Percentiles rank a stretch among this genome's conserved stretches.
Evolutionary conservation across 2,113 vertebrate genomes (phyloP).

Genomic region (Copsychus sechellarum): DNA sequence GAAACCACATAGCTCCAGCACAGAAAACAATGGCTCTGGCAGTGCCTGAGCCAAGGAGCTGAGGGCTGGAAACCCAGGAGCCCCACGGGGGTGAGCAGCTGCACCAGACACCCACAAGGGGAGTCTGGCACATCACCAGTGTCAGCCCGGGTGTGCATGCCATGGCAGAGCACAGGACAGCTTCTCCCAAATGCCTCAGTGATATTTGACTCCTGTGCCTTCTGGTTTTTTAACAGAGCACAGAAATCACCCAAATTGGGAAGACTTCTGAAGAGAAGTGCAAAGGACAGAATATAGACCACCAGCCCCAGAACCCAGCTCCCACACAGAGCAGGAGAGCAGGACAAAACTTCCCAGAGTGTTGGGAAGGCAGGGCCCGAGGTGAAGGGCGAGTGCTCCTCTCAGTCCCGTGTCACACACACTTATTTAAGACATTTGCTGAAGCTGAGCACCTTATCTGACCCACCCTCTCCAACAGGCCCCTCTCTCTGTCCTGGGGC

Average conservation of each 20-base stretch:
- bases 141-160: rapidly evolving
- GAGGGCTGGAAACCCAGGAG: not conserved
- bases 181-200: not conserved
- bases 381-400: not conserved
- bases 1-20: conserved; percentile 16
- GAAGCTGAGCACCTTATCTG: not conserved
- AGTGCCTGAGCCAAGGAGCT: not conserved
- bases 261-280: not conserved
- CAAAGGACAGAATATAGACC: not conserved
- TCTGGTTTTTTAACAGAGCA: not conserved
- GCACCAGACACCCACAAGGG: not conserved
- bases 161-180: not conserved
- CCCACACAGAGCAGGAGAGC: not conserved
- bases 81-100: not conserved
- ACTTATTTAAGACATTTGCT: not conserved
- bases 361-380: not conserved
- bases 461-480: not conserved
- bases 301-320: not conserved
- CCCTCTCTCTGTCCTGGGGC: not conserved
- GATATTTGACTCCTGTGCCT: not conserved
- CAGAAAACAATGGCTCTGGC: conserved; percentile 52
- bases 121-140: not conserved
- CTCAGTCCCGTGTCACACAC: rapidly evolving
- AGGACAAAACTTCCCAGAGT: not conserved
- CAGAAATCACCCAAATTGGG: not conserved